Conservation (phyloP, 1,140 invertebrate species). For the Rhopalosiphum padi region DNA sequence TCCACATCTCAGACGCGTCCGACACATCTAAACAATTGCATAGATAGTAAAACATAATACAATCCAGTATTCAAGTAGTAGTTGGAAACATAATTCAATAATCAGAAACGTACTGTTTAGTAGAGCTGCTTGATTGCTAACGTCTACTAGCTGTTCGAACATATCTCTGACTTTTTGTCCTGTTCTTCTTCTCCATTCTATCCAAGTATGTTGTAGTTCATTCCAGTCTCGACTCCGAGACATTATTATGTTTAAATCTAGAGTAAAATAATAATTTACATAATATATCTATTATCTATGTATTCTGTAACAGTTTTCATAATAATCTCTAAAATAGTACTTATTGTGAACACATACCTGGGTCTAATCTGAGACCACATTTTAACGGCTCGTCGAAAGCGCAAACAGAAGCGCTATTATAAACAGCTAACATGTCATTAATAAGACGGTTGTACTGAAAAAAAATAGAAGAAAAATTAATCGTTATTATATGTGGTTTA, state of each 20-base stretch:
- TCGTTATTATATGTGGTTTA: background rate
- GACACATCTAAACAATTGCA: constrained; percentile 73
- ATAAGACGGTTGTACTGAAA: constrained; percentile 82
- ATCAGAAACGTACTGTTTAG: constrained; percentile 77
- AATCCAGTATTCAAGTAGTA: background rate
- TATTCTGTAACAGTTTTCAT: too few relatives aligned
- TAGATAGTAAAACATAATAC: background rate
- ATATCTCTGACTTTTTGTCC: constrained; percentile 79
- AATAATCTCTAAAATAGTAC: background rate
- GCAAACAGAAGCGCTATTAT: constrained; percentile 85
- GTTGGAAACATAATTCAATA: background rate
- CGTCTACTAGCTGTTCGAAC: constrained; percentile 81
- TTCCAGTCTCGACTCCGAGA: constrained; percentile 82
- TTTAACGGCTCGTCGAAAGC: constrained; percentile 81
- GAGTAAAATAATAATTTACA: constrained; percentile 3
- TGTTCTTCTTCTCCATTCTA: constrained; percentile 82
- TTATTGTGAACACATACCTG: constrained; percentile 67
- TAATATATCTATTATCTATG: too few relatives aligned
- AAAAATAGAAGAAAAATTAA: constrained; percentile 24
- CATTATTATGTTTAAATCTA: constrained; percentile 68
- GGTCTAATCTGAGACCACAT: constrained; percentile 81
- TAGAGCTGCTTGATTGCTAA: constrained; percentile 86
- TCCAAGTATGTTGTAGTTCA: constrained; percentile 85
- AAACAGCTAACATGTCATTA: constrained; percentile 87
- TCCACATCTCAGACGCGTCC: constrained; percentile 83